Conservation (phyloP, 2,797 vertebrate genomes). For the Phaenicophaeus curvirostris region DNA sequence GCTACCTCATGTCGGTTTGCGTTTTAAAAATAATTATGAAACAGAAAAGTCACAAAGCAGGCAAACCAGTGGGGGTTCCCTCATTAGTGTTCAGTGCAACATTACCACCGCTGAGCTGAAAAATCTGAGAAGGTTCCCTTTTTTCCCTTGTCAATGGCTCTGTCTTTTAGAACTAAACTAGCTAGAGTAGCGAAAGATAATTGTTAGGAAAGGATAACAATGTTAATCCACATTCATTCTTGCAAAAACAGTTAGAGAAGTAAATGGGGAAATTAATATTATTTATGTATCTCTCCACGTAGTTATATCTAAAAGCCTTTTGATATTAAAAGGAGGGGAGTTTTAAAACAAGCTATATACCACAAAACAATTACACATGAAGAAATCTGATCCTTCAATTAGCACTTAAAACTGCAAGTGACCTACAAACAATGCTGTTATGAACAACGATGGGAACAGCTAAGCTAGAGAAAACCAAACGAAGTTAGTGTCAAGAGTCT, state of each 20-base stretch:
- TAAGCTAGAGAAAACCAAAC: slow-evolving; percentile 57
- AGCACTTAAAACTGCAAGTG: slow-evolving; percentile 77
- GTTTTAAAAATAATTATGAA: slow-evolving; percentile 89
- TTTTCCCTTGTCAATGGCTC: slow-evolving; percentile 83
- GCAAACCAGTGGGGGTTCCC: slow-evolving; percentile 84
- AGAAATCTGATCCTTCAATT: slow-evolving; percentile 75
- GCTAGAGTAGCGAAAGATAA: slow-evolving; percentile 86
- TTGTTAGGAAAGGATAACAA: slow-evolving; percentile 84
- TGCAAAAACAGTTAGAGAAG: slow-evolving; percentile 82
- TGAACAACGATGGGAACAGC: slow-evolving; percentile 57
- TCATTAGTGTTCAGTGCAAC: slow-evolving; percentile 86
- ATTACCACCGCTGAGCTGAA: slow-evolving; percentile 85
- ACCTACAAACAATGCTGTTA: slow-evolving; percentile 72
- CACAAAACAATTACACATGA: slow-evolving; percentile 69
- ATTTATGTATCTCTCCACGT: slow-evolving; percentile 65
- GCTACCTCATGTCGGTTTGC: slow-evolving; percentile 86
- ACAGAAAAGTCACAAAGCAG: slow-evolving; percentile 89
- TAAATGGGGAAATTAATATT: slow-evolving; percentile 78
- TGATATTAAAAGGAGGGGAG: slow-evolving; percentile 50
- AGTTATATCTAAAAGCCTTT: slow-evolving; percentile 64
- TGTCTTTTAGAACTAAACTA: slow-evolving; percentile 85
- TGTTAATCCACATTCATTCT: slow-evolving; percentile 83
- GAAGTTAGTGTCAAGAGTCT: slow-evolving; percentile 60
- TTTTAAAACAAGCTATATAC: slow-evolving; percentile 63
- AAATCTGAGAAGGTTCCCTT: slow-evolving; percentile 83